phyloP scores from a whole-genome alignment of 2,888 invertebrate species.

The Drosophila anomalata region DNA sequence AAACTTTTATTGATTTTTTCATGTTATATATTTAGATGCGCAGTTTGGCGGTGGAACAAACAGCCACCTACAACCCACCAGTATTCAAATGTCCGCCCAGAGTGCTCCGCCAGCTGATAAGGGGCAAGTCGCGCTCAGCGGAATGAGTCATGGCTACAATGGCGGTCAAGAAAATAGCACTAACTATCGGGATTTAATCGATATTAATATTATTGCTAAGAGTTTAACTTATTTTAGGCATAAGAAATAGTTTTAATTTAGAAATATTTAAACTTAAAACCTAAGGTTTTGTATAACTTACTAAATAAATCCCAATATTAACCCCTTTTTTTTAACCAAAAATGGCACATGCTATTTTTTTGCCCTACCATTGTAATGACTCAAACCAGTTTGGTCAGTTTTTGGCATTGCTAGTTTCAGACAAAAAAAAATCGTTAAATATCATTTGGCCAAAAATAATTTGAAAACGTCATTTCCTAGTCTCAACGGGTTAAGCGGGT shows the following conservation, averaged over 20 bases:
- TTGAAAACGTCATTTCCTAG: slow-evolving; percentile 74
- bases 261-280: no score
- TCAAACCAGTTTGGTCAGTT: slow-evolving; percentile 68
- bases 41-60: slow-evolving; percentile 50
- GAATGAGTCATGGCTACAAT: slow-evolving; percentile 60
- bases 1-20: slow-evolving; percentile 60
- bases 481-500: slow-evolving; percentile 32
- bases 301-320: not conserved
- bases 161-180: slow-evolving; percentile 33
- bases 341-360: not conserved
- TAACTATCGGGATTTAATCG: no score
- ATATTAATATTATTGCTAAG: no score
- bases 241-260: not conserved
- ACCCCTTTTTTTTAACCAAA: not conserved
- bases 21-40: slow-evolving; percentile 70
- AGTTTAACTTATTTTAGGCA: no score
- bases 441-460: slow-evolving; percentile 72
- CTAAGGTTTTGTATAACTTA: no score
- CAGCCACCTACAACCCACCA: slow-evolving; percentile 12
- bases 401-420: slow-evolving; percentile 46
- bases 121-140: slow-evolving; percentile 33
- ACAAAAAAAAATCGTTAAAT: slow-evolving; percentile 60
- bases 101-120: slow-evolving; percentile 61
- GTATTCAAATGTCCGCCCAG: slow-evolving; percentile 17
- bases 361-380: not conserved